Conservation (phyloP, 2,113 vertebrate genomes). For the Pavo muticus region DNA sequence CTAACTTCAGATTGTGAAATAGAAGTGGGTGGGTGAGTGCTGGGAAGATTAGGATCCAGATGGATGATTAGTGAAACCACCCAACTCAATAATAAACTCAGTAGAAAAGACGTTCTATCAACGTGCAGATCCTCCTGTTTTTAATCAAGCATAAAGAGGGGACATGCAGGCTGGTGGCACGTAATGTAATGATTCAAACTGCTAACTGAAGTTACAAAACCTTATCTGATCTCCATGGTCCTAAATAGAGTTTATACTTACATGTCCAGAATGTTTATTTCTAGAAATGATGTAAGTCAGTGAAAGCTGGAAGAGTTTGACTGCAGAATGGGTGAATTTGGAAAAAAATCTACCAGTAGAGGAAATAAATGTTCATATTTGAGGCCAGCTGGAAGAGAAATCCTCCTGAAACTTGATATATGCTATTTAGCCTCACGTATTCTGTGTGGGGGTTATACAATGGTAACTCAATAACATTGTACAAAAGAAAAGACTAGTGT, state of each 20-base stretch:
- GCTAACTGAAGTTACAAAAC: constrained; percentile 7
- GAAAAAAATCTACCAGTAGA: not conserved
- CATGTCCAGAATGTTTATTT: constrained; percentile 43
- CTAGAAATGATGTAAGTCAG: not conserved
- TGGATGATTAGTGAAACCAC: constrained; percentile 25
- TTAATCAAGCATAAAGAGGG: constrained; percentile 12
- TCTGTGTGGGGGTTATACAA: not conserved
- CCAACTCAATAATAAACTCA: constrained; percentile 46
- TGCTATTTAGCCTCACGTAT: not conserved
- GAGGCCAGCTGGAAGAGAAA: not conserved
- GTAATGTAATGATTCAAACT: not conserved
- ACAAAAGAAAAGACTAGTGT: not conserved
- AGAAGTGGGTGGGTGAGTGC: constrained; percentile 1
- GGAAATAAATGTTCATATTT: not conserved
- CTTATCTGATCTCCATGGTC: constrained; percentile 8
- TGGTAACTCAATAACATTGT: not conserved
- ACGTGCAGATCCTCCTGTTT: constrained; percentile 36
- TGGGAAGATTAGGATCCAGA: constrained; percentile 42
- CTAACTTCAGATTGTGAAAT: constrained; percentile 20
- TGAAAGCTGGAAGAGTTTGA: not conserved
- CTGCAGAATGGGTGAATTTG: not conserved
- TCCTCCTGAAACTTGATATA: not conserved
- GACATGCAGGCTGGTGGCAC: not conserved
- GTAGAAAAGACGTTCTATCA: constrained; percentile 32
- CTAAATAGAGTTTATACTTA: constrained; percentile 3